Evolutionary conservation across 2,113 vertebrate species (phyloP).

Genomic region (Ageneiosus marmoratus): DNA sequence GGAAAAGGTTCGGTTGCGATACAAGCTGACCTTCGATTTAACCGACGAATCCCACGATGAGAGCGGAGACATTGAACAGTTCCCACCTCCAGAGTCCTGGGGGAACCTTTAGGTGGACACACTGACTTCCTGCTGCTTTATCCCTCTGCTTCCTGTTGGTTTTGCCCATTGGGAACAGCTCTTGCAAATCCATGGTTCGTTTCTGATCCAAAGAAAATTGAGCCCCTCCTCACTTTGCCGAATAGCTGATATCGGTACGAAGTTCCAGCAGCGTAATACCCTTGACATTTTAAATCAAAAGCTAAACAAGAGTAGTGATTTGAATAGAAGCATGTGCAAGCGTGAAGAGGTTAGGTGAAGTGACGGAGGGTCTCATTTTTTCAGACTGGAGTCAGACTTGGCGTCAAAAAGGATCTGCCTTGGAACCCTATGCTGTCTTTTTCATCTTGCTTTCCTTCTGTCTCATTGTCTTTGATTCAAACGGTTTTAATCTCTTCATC

Average conservation of each 20-base stretch:
- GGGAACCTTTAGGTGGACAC: slow-evolving; percentile 79
- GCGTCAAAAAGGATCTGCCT: slow-evolving; percentile 40
- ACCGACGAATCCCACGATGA: slow-evolving; percentile 87
- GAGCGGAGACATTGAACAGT: slow-evolving; percentile 92
- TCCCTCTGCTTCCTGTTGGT: slow-evolving; percentile 60
- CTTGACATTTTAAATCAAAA: background rate
- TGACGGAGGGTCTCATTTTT: slow-evolving; percentile 29
- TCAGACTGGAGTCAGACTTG: slow-evolving; percentile 27
- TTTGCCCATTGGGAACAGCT: slow-evolving; percentile 43
- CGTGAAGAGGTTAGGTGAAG: background rate
- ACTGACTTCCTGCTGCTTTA: slow-evolving; percentile 53
- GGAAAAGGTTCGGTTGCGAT: slow-evolving; percentile 96
- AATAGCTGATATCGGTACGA: background rate
- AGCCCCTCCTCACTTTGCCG: slow-evolving; percentile 18
- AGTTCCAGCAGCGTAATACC: background rate
- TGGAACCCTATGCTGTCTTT: slow-evolving; percentile 20
- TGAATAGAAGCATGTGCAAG: background rate
- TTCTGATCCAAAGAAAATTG: slow-evolving; percentile 37
- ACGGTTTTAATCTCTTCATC: slow-evolving; percentile 20
- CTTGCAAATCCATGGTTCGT: slow-evolving; percentile 41
- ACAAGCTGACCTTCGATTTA: slow-evolving; percentile 90
- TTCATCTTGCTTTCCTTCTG: slow-evolving; percentile 16
- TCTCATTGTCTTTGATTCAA: slow-evolving; percentile 20
- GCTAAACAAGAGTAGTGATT: background rate
- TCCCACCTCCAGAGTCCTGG: slow-evolving; percentile 90